Conservation (phyloP, 2,797 vertebrate species). For the Hippoglossus hippoglossus region DNA sequence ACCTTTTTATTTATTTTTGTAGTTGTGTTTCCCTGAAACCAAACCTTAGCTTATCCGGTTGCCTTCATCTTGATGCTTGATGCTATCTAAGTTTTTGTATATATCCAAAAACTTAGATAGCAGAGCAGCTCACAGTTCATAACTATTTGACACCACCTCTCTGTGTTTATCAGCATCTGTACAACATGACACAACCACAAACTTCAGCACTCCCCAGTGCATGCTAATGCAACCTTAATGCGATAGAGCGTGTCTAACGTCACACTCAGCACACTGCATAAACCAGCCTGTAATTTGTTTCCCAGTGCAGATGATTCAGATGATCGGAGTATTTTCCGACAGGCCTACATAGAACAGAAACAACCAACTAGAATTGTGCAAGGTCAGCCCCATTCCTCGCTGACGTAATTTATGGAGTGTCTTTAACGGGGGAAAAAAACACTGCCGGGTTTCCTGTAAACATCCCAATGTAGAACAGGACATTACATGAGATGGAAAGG, state of each 20-base stretch:
- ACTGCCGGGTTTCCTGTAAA: conserved; percentile 67
- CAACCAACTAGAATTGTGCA: conserved; percentile 25
- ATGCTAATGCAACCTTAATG: neutral
- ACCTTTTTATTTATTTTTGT: neutral
- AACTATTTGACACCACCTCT: conserved; percentile 5
- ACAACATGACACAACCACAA: conserved; percentile 28
- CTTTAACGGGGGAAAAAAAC: conserved; percentile 57
- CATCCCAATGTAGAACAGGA: conserved; percentile 50
- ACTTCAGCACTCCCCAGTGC: neutral
- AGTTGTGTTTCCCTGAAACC: neutral
- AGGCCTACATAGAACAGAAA: conserved; percentile 11
- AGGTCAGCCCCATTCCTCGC: conserved; percentile 40
- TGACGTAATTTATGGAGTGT: conserved; percentile 52
- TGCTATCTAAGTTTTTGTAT: too few species aligned
- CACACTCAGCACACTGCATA: conserved; percentile 15
- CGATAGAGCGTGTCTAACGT: neutral
- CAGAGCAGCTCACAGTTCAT: conserved; percentile 2
- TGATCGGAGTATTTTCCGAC: conserved; percentile 14
- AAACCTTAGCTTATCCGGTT: neutral
- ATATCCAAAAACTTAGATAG: neutral
- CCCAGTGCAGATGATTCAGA: conserved; percentile 24
- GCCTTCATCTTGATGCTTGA: neutral
- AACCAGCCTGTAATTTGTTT: conserved; percentile 9
- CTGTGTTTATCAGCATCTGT: conserved; percentile 2
- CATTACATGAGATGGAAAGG: conserved; percentile 30